Evolutionary conservation across 2,888 invertebrate species (phyloP).

Genomic region (Stegophylla sp.): DNA sequence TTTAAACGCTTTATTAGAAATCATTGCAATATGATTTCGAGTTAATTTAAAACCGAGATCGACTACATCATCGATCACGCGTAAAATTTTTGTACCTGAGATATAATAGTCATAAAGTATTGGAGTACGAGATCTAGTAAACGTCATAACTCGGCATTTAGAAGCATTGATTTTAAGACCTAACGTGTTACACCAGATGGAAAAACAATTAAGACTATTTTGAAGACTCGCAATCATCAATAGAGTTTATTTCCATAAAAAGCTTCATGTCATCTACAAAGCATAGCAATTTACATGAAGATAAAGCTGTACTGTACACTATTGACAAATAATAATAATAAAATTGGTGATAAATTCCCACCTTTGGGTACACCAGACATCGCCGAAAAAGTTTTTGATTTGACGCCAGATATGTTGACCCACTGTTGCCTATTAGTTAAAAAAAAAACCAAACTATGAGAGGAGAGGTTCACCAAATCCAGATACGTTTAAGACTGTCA

Average conservation of each 20-base stretch:
- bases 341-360: too few species aligned
- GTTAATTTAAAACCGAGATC: background rate
- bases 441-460: too few species aligned
- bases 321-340: too few species aligned
- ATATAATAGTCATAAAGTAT: background rate
- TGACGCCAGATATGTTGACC: too few species aligned
- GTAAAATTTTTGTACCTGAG: background rate
- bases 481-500: too few species aligned
- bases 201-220: background rate
- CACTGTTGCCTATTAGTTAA: too few species aligned
- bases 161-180: background rate
- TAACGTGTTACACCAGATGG: background rate
- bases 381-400: too few species aligned
- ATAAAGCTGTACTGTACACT: too few species aligned
- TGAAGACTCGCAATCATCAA: background rate
- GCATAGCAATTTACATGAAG: background rate
- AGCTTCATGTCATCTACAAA: background rate
- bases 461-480: too few species aligned
- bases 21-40: slow-evolving; percentile 6
- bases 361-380: too few species aligned
- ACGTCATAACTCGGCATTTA: slow-evolving; percentile 3
- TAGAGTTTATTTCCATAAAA: background rate
- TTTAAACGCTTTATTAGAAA: background rate
- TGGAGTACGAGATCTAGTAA: background rate
- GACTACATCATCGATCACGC: background rate